Conservation (phyloP, 2,888 invertebrate species). For the Pocota personata region DNA sequence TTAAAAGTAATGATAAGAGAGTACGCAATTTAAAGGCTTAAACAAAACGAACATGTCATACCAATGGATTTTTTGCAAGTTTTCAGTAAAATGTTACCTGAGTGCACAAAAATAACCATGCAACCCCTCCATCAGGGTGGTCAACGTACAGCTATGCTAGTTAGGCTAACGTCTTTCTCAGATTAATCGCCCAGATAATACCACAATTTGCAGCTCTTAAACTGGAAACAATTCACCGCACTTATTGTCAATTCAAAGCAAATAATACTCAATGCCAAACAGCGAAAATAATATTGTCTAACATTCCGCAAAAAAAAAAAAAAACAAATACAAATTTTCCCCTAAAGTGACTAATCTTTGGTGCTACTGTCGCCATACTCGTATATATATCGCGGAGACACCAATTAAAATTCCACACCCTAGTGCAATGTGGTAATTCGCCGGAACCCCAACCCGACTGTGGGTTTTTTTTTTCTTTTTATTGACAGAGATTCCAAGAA, state of each 20-base stretch:
- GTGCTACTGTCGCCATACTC: constrained; percentile 11
- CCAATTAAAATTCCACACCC: constrained; percentile 50
- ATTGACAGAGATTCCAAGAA: constrained; percentile 37
- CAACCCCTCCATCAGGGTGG: too few species aligned
- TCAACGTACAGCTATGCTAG: too few species aligned
- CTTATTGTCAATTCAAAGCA: neutral
- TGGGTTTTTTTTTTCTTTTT: constrained; percentile 10
- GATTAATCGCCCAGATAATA: too few species aligned
- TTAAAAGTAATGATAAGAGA: too few species aligned
- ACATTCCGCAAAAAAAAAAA: neutral
- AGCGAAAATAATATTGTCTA: neutral
- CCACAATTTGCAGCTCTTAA: too few species aligned
- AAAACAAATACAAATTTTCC: neutral
- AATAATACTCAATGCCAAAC: neutral
- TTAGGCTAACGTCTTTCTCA: too few species aligned
- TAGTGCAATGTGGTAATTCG: constrained; percentile 28
- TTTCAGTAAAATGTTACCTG: too few species aligned
- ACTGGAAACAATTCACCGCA: too few species aligned
- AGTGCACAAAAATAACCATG: too few species aligned
- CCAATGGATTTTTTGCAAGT: too few species aligned
- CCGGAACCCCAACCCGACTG: constrained; percentile 6
- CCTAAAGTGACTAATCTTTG: constrained; percentile 4
- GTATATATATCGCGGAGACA: neutral
- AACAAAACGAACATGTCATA: too few species aligned
- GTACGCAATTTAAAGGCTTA: too few species aligned